Evolutionary conservation across 92 coral and sea anemone genomes (phyloP), one percentile per base, ranked within the genome.

Genomic region (Phymanthus crucifer): DNA sequence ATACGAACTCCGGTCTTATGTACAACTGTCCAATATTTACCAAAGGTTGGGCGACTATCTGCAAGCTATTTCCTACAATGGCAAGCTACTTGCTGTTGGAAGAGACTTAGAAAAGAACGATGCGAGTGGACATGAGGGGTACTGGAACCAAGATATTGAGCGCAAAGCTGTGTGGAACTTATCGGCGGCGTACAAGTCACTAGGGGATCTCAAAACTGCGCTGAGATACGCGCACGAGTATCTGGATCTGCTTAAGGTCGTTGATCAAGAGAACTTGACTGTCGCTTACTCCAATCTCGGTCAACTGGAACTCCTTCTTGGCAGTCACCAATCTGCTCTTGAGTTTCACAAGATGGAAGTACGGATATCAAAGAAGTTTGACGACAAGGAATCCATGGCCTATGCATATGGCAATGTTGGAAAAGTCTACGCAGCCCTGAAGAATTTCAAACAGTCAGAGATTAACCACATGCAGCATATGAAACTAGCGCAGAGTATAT

Each of bases 351-450:
- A 87, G 57, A 83, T 77, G 73, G 97, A 90, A 73, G 83, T 92
- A 40, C 77, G 83, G 56, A 80, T 90, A 27, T 84, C 92, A 27
- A 92, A 83, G 45, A 92, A 85, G 85, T 82, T 87, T 75, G 65
- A 83, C 31, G 82, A 92, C 78, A 88, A 75, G 4, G 66, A 57
- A 52, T 83, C 89, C 14, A 65, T 86, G 45, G 90, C 94, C 9
- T 92, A 92, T 85, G 90, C 94, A 9, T 92, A 84, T 77, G 97
- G 97, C 16, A 92, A 85, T 57, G 81, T 90, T 57, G 97, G 94
- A 24, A 76, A 81, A 36, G 97, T 92, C 3, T 80, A 90, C 70
- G 91, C 97, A 71, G 81, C 89, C 32, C 75, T 87, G 92, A 86
- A 92, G 8, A 88, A 76, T 70, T 85, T 84, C 83, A 85, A 76